phyloP scores from a whole-genome alignment of 2,888 invertebrate genomes.

The Mantis religiosa region DNA sequence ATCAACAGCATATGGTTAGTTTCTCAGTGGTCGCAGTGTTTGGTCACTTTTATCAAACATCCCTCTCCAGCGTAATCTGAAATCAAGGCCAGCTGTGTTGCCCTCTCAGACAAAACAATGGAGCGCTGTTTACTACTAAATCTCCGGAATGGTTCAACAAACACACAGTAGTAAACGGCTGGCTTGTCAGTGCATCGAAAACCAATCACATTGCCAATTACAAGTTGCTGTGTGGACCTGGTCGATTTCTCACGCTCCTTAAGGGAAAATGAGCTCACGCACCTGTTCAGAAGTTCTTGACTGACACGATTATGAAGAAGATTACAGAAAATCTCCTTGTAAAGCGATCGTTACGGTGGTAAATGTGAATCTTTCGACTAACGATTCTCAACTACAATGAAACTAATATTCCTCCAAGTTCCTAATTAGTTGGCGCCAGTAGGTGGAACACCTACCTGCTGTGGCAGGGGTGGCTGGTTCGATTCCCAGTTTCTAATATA shows the following conservation, averaged over 20 bases:
- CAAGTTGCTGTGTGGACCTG: background rate
- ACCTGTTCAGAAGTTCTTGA: too few relatives aligned
- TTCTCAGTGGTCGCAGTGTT: background rate
- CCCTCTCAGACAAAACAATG: background rate
- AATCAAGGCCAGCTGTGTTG: background rate
- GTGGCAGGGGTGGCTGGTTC: too few relatives aligned
- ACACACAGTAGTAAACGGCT: background rate
- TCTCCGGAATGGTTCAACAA: background rate
- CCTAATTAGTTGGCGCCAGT: too few relatives aligned
- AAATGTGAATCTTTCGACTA: too few relatives aligned
- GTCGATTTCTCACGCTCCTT: background rate
- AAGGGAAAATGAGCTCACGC: background rate
- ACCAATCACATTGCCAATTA: conserved; percentile 13
- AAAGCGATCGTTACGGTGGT: too few relatives aligned
- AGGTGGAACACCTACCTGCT: too few relatives aligned
- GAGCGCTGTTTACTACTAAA: background rate
- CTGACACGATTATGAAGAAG: too few relatives aligned
- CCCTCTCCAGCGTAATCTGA: background rate
- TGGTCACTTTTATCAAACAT: background rate
- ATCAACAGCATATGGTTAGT: background rate
- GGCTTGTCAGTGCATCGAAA: conserved; percentile 2
- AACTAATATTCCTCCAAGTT: too few relatives aligned
- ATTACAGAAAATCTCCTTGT: too few relatives aligned
- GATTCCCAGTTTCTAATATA: too few relatives aligned
- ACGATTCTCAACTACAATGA: too few relatives aligned